Evolutionary conservation across 2,113 vertebrate genomes (phyloP).

Genomic region (Malurus alboscapulatus): DNA sequence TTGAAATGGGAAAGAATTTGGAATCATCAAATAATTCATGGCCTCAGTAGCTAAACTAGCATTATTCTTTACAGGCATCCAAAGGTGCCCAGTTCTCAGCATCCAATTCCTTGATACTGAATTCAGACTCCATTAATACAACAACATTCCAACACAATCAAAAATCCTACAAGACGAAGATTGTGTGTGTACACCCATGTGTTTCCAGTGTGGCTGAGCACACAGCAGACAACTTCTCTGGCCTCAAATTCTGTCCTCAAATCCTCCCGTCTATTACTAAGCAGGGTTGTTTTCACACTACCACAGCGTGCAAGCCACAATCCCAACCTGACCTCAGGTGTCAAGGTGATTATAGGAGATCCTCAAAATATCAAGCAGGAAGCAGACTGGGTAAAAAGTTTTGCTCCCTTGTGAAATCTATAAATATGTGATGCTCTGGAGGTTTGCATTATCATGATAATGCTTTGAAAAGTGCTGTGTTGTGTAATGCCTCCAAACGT

Average conservation of each 20-base stretch:
- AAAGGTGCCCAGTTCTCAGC: not conserved
- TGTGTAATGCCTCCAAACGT: not conserved
- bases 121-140: not conserved
- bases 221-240: not conserved
- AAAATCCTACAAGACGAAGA: not conserved
- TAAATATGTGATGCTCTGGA: not conserved
- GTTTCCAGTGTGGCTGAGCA: not conserved
- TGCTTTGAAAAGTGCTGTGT: not conserved
- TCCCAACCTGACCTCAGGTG: not conserved
- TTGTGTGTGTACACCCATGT: no score
- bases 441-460: not conserved
- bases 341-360: not conserved
- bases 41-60: not conserved
- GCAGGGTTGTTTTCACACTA: not conserved
- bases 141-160: not conserved
- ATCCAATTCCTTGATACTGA: not conserved
- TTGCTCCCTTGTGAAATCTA: not conserved
- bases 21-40: not conserved
- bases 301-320: not conserved
- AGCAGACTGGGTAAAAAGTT: not conserved
- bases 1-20: not conserved
- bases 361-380: not conserved
- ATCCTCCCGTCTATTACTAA: not conserved
- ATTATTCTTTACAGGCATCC: not conserved
- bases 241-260: not conserved